Evolutionary conservation across 1,140 invertebrate species (phyloP).

Genomic region (Araneus ventricosus): DNA sequence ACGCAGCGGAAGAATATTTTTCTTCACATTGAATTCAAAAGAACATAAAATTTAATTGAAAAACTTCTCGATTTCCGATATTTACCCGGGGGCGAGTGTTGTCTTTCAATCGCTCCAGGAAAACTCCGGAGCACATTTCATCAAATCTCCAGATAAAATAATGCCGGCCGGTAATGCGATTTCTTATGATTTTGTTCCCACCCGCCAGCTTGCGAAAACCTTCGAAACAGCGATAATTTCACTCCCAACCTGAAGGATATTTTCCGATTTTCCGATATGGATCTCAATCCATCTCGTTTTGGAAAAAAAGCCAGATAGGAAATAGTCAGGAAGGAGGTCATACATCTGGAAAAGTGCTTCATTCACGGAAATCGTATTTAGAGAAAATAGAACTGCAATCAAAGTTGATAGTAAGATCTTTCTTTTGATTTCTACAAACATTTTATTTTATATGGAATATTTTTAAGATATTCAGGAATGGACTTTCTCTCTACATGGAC

Average conservation of each 20-base stretch:
- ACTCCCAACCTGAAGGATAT: slow-evolving; percentile 22
- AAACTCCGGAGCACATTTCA: slow-evolving; percentile 44
- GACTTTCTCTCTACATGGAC: neutral
- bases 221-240: slow-evolving; percentile 58
- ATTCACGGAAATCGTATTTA: slow-evolving; percentile 27
- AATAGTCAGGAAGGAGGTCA: slow-evolving; percentile 29
- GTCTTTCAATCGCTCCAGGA: slow-evolving; percentile 41
- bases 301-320: slow-evolving; percentile 35
- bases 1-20: slow-evolving; percentile 7
- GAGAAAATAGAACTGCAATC: slow-evolving; percentile 31
- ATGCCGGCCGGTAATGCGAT: slow-evolving; percentile 46
- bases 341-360: neutral
- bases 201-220: slow-evolving; percentile 39
- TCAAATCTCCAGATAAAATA: slow-evolving; percentile 58
- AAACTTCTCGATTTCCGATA: slow-evolving; percentile 57
- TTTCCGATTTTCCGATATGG: slow-evolving; percentile 68
- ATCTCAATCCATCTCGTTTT: slow-evolving; percentile 23
- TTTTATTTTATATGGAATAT: neutral
- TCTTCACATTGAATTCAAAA: slow-evolving; percentile 43
- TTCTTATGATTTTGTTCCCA: slow-evolving; percentile 47
- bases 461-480: neutral
- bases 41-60: slow-evolving; percentile 60
- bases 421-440: neutral
- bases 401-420: slow-evolving; percentile 1
- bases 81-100: slow-evolving; percentile 1